phyloP scores from a whole-genome alignment of 2,888 invertebrate species.

The Mythimna pallens region DNA sequence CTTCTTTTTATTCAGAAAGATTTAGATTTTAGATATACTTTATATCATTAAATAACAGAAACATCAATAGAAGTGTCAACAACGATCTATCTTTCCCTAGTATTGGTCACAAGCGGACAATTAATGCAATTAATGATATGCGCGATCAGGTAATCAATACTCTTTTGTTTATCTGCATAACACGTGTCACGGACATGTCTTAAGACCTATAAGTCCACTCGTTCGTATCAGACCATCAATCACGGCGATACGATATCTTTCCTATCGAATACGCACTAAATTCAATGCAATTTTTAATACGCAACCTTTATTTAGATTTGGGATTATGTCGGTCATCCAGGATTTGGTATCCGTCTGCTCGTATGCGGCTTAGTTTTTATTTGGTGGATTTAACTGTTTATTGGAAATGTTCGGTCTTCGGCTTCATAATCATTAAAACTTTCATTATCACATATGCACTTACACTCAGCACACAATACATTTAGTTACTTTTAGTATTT shows the following conservation, averaged over 20 bases:
- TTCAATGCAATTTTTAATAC: conserved; percentile 41
- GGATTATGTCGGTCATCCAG: conserved; percentile 31
- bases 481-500: no score
- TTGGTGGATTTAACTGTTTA: conserved; percentile 5
- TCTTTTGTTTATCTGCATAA: conserved; percentile 53
- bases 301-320: conserved; percentile 33
- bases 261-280: conserved; percentile 35
- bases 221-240: conserved; percentile 51
- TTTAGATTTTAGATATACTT: neutral
- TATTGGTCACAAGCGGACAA: conserved; percentile 16
- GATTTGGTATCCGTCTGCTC: conserved; percentile 14
- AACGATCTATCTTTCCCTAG: conserved; percentile 12
- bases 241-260: conserved; percentile 49
- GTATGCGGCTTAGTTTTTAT: conserved; percentile 30
- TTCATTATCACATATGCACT: no score
- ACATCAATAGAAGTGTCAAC: neutral
- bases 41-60: no score
- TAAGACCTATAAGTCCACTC: conserved; percentile 28
- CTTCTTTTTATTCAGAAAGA: neutral
- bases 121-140: conserved; percentile 49
- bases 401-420: neutral
- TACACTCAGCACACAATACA: no score
- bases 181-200: conserved; percentile 52
- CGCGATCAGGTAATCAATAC: conserved; percentile 54
- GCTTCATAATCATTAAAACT: neutral